Percentiles rank a stretch among this genome's conserved stretches.
Conservation (phyloP, 2,797 vertebrate genomes). For the Scyliorhinus canicula region DNA sequence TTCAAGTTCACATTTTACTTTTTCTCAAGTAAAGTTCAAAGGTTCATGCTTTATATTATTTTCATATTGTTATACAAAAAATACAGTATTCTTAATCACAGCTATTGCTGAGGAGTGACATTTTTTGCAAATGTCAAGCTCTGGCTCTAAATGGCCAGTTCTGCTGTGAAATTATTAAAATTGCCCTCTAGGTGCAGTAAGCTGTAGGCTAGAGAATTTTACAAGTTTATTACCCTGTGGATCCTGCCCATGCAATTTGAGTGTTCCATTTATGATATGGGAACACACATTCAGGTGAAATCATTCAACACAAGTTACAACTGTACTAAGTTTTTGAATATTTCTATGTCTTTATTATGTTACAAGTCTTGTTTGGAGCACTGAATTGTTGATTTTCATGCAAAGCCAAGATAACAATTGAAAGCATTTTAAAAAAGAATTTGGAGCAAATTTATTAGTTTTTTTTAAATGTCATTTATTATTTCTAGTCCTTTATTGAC, state of each 20-base stretch:
- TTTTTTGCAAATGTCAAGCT: neutral
- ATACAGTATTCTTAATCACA: neutral
- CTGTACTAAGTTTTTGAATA: neutral
- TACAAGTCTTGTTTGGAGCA: neutral
- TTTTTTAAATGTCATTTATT: neutral
- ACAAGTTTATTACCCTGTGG: neutral
- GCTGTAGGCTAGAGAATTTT: neutral
- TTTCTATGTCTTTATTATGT: neutral
- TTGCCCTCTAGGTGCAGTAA: neutral
- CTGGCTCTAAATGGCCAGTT: neutral
- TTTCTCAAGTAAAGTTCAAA: neutral
- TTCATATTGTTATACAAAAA: neutral
- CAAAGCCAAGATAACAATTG: neutral
- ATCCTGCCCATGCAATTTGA: neutral
- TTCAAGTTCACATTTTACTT: neutral
- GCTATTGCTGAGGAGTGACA: neutral
- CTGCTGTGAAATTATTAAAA: neutral
- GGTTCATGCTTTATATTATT: neutral
- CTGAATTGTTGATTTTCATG: neutral
- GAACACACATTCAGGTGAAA: neutral
- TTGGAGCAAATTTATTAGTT: neutral
- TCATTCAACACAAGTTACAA: neutral
- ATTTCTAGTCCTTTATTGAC: neutral
- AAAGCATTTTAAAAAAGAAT: neutral
- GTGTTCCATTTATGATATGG: neutral